Evolutionary conservation across 2,888 invertebrate species (phyloP).

Genomic region (Lepidocyrtoides sp.): DNA sequence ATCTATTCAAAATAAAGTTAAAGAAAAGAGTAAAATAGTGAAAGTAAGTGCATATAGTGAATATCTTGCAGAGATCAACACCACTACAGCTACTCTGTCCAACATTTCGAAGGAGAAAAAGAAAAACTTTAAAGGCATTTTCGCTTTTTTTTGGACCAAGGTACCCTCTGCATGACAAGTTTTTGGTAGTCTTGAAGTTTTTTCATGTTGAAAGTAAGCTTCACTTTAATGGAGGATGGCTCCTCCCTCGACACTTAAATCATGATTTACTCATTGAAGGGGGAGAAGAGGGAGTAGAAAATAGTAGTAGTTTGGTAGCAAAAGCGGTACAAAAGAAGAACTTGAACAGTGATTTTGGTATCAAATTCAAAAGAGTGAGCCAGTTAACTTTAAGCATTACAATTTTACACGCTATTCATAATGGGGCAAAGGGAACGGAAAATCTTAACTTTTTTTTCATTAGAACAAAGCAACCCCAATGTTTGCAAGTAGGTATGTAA

Average conservation of each 20-base stretch:
- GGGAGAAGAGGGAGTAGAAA: slow-evolving; percentile 30
- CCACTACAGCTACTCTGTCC: background rate
- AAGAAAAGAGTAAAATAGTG: background rate
- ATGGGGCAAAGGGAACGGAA: background rate
- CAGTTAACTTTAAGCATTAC: background rate
- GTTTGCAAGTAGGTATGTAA: background rate
- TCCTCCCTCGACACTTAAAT: slow-evolving; percentile 78
- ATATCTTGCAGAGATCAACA: background rate
- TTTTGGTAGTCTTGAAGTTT: slow-evolving; percentile 41
- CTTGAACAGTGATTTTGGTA: background rate
- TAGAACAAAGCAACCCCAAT: slow-evolving; percentile 8
- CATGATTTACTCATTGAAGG: slow-evolving; percentile 77
- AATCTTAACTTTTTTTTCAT: slow-evolving; percentile 25
- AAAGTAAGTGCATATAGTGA: background rate
- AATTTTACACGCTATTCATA: background rate
- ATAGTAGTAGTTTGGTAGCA: background rate
- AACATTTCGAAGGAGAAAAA: background rate
- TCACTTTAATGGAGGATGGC: slow-evolving; percentile 58
- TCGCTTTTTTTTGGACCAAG: background rate
- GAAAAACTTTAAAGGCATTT: slow-evolving; percentile 6
- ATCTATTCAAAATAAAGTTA: background rate
- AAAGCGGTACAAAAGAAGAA: slow-evolving; percentile 10
- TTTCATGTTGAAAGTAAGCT: slow-evolving; percentile 43
- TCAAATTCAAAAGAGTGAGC: background rate
- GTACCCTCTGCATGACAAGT: slow-evolving; percentile 26